A percentile compares a stretch with the other conserved stretches of the same genome.
phyloP scores from a whole-genome alignment of 2,888 invertebrate genomes.

The Acanthoscelides obtectus region DNA sequence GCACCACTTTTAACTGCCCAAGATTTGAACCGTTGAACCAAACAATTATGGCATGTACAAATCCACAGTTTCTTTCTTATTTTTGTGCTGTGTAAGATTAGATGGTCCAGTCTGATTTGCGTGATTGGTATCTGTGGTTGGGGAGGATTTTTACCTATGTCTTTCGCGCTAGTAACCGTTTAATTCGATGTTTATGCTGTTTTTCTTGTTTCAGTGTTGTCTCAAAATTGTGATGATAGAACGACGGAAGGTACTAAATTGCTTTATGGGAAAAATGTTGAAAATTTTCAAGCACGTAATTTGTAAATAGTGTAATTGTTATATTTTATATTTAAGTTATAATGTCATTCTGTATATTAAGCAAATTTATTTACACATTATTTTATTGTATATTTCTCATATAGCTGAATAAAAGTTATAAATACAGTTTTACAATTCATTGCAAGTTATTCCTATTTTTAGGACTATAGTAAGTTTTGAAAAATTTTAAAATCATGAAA shows the following conservation, averaged over 20 bases:
- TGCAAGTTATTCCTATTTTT: neutral
- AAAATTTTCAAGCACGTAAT: slow-evolving; percentile 25
- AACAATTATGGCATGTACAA: too few relatives aligned
- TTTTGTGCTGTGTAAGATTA: too few relatives aligned
- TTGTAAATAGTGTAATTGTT: slow-evolving; percentile 42
- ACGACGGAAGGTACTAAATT: slow-evolving; percentile 14
- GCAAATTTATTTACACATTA: slow-evolving; percentile 38
- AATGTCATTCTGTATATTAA: slow-evolving; percentile 39
- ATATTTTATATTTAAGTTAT: slow-evolving; percentile 31
- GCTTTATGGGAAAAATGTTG: slow-evolving; percentile 24
- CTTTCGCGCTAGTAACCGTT: too few relatives aligned
- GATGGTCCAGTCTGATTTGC: too few relatives aligned
- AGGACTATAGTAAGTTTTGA: too few relatives aligned
- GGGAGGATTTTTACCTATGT: too few relatives aligned
- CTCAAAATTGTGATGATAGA: slow-evolving; percentile 21
- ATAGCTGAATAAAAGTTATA: slow-evolving; percentile 30
- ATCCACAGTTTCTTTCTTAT: too few relatives aligned
- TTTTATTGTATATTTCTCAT: slow-evolving; percentile 41
- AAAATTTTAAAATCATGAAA: too few relatives aligned
- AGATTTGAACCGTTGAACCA: too few relatives aligned
- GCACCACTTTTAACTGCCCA: too few relatives aligned
- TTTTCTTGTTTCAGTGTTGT: neutral
- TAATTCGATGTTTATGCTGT: neutral
- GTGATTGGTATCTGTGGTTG: too few relatives aligned
- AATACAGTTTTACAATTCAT: neutral